These are phyloP conservation scores for Eilema griseolum DNA, from an alignment of 2,888 invertebrate species.

Conservation along the genomic window DNA sequence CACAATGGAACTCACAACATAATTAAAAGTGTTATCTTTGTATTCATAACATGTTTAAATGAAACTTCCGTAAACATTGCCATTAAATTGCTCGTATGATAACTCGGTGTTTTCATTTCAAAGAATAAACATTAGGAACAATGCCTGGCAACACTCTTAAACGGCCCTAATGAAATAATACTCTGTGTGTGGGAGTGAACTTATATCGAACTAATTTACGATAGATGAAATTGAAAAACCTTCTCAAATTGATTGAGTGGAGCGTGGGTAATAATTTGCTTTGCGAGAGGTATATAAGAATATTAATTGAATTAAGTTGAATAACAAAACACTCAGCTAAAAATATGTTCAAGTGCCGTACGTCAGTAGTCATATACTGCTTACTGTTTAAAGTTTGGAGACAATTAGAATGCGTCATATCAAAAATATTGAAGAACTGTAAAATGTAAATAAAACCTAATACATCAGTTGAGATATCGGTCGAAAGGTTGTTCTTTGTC, in stretches of 20 bases:
- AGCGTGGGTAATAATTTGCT: not conserved
- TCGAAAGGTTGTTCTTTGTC: not conserved
- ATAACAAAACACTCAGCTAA: not conserved
- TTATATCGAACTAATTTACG: not conserved
- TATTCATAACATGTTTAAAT: slow-evolving; percentile 29
- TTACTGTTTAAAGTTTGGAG: too few relatives aligned
- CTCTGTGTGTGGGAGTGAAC: not conserved
- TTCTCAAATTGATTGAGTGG: not conserved
- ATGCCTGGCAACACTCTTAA: not conserved
- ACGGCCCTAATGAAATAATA: slow-evolving; percentile 6
- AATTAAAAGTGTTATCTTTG: slow-evolving; percentile 31
- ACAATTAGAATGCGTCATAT: too few relatives aligned
- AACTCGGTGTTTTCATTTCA: slow-evolving; percentile 32
- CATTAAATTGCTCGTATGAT: slow-evolving; percentile 33
- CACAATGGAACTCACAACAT: slow-evolving; percentile 25
- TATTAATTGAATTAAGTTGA: not conserved
- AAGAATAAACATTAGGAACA: slow-evolving; percentile 10
- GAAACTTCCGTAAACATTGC: slow-evolving; percentile 32
- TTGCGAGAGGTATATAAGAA: not conserved
- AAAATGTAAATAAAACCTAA: too few relatives aligned
- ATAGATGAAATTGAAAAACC: not conserved
- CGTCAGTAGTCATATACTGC: too few relatives aligned
- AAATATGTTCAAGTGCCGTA: too few relatives aligned
- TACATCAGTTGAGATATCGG: not conserved
- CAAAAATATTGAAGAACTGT: too few relatives aligned